Conservation (phyloP, 2,113 vertebrate genomes). For the Chaetops frenatus region DNA sequence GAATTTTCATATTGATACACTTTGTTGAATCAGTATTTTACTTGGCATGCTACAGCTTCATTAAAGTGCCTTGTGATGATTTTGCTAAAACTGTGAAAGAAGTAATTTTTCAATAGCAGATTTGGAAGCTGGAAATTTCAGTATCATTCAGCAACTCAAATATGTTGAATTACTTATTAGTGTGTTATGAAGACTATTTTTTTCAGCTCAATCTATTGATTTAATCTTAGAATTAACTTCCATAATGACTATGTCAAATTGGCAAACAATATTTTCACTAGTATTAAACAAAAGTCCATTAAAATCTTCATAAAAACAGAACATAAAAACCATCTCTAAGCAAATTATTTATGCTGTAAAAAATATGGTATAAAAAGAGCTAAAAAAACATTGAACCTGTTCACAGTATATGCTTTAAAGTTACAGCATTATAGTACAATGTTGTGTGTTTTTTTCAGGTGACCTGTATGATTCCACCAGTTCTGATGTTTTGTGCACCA, state of each 20-base stretch:
- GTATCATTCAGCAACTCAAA: background rate
- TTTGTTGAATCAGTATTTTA: constrained; percentile 3
- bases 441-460: background rate
- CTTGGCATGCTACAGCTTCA: background rate
- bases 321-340: constrained; percentile 56
- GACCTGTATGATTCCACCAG: constrained; percentile 3
- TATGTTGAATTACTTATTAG: constrained; percentile 14
- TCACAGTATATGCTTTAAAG: constrained; percentile 72
- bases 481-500: background rate
- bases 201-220: background rate
- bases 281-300: constrained; percentile 46
- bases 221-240: constrained; percentile 24
- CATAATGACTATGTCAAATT: constrained; percentile 28
- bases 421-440: constrained; percentile 68
- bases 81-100: background rate
- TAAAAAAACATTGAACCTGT: constrained; percentile 62
- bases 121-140: background rate
- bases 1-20: background rate
- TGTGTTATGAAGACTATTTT: background rate
- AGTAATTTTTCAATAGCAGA: background rate
- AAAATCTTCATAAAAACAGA: constrained; percentile 55
- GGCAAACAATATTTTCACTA: constrained; percentile 50
- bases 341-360: constrained; percentile 64
- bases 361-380: constrained; percentile 65
- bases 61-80: constrained; percentile 41